phyloP scores from a whole-genome alignment of 2,113 vertebrate genomes.

The Cinclus cinclus region DNA sequence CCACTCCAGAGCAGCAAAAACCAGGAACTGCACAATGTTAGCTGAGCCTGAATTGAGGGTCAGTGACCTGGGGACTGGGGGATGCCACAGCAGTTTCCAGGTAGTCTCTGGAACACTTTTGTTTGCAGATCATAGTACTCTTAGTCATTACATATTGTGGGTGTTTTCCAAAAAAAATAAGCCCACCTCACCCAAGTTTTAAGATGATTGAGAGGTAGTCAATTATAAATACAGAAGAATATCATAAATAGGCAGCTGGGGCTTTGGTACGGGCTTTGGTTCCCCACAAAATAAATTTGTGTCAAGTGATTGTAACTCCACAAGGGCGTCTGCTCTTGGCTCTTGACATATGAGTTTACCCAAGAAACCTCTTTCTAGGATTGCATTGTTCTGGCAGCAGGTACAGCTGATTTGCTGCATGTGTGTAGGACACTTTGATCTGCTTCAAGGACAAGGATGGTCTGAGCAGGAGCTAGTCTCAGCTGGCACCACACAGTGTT shows the following conservation, averaged over 20 bases:
- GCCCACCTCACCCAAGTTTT: not conserved
- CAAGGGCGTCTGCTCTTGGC: not conserved
- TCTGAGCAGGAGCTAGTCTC: not conserved
- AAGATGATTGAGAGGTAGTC: not conserved
- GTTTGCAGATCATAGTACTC: constrained; percentile 20
- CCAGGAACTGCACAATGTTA: not conserved
- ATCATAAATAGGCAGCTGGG: not conserved
- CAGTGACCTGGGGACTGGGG: not conserved
- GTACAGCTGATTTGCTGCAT: not conserved
- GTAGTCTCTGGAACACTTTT: not conserved
- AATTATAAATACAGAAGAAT: not conserved
- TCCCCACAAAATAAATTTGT: not conserved
- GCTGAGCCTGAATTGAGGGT: not conserved
- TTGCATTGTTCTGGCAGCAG: not conserved
- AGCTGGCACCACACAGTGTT: not conserved
- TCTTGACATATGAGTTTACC: not conserved
- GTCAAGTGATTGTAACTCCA: not conserved
- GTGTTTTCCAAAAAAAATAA: not conserved
- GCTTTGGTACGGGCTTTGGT: not conserved
- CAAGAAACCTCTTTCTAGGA: not conserved
- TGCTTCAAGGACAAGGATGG: not conserved
- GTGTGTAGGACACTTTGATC: not conserved
- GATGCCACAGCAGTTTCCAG: not conserved
- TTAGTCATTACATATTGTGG: not conserved
- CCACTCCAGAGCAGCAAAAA: not conserved